phyloP scores from a whole-genome alignment of 2,888 invertebrate species.

The Hetaerina titia region DNA sequence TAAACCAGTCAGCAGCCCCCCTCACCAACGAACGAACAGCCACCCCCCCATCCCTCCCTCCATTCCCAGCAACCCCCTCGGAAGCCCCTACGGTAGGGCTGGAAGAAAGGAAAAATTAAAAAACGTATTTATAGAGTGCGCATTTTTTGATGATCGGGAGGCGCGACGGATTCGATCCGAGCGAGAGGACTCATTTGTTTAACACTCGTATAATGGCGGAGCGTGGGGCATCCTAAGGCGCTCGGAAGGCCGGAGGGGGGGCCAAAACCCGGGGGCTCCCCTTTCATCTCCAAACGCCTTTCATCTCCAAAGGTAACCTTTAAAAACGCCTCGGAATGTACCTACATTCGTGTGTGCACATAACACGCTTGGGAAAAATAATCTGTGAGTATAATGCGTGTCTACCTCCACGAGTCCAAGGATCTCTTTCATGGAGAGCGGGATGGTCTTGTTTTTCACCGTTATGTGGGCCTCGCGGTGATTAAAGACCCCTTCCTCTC shows the following conservation, averaged over 20 bases:
- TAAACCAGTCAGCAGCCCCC: background rate
- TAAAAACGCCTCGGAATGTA: background rate
- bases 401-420: background rate
- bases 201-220: background rate
- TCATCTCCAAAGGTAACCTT: background rate
- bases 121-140: background rate
- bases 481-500: background rate
- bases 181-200: constrained; percentile 36
- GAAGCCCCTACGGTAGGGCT: constrained; percentile 17
- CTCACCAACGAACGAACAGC: too few species aligned
- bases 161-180: constrained; percentile 33
- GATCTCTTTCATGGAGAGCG: background rate
- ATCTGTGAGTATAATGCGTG: background rate
- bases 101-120: background rate
- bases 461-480: background rate
- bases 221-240: background rate
- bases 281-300: background rate
- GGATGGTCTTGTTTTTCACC: background rate
- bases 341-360: background rate
- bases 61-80: background rate
- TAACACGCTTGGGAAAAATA: background rate
- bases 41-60: background rate
- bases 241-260: background rate
- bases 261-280: too few species aligned
- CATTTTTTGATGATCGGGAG: background rate